These are phyloP conservation scores for Ferdinandea cuprea DNA, from an alignment of 2,888 invertebrate species.

Conservation along the genomic window DNA sequence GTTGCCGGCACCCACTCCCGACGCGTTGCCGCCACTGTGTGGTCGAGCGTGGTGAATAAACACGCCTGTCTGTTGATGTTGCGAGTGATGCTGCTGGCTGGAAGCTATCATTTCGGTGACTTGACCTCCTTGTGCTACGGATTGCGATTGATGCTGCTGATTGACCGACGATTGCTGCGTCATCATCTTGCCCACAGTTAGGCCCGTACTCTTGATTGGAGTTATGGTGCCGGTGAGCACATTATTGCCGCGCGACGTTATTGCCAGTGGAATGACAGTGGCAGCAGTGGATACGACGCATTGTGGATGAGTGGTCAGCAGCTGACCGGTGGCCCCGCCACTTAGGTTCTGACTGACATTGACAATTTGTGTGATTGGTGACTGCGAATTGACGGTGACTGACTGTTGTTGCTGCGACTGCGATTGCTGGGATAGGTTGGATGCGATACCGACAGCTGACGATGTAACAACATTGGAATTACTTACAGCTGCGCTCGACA, in stretches of 20 bases:
- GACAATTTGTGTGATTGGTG: constrained; percentile 78
- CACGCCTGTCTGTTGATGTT: constrained; percentile 77
- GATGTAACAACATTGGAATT: constrained; percentile 62
- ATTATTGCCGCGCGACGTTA: constrained; percentile 79
- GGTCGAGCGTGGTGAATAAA: constrained; percentile 79
- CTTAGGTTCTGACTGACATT: constrained; percentile 78
- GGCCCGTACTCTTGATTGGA: constrained; percentile 80
- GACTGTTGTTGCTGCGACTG: constrained; percentile 65
- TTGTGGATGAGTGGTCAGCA: constrained; percentile 77
- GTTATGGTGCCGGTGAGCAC: constrained; percentile 82
- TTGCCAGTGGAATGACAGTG: constrained; percentile 81
- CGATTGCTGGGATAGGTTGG: constrained; percentile 34
- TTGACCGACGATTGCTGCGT: constrained; percentile 76
- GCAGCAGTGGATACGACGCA: constrained; percentile 79
- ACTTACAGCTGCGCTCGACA: constrained; percentile 48
- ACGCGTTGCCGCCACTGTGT: constrained; percentile 75
- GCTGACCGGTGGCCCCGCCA: constrained; percentile 75
- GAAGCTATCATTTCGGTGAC: constrained; percentile 71
- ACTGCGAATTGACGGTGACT: constrained; percentile 71
- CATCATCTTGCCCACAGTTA: constrained; percentile 82
- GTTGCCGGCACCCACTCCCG: constrained; percentile 74
- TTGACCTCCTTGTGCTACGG: constrained; percentile 61
- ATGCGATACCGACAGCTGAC: constrained; percentile 40
- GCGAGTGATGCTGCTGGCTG: constrained; percentile 63
- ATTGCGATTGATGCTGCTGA: constrained; percentile 51